These are phyloP conservation scores for Galeopterus variegatus DNA, from an alignment of 2,113 vertebrate species.

Conservation along the genomic window DNA sequence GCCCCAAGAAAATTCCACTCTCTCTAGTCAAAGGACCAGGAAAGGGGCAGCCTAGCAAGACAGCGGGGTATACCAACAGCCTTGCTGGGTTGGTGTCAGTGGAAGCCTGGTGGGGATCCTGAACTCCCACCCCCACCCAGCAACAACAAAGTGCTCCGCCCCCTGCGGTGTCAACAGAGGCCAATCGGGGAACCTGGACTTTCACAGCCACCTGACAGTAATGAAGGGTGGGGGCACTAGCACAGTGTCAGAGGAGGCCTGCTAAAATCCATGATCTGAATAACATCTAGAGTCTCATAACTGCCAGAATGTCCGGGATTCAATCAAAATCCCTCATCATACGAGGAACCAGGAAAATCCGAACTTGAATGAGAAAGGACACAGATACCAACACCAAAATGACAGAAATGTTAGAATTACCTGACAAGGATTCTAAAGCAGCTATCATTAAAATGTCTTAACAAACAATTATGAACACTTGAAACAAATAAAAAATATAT, in stretches of 20 bases:
- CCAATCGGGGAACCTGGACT: not conserved
- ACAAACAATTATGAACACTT: not conserved
- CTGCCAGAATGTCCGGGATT: not conserved
- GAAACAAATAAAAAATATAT: not conserved
- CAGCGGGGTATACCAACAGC: not conserved
- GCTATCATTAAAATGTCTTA: not conserved
- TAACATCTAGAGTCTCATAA: not conserved
- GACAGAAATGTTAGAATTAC: not conserved
- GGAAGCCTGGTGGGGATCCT: not conserved
- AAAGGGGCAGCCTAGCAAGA: not conserved
- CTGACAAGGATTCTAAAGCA: not conserved
- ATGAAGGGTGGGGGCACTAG: not conserved
- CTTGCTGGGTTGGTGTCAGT: not conserved
- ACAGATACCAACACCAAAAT: not conserved
- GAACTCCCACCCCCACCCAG: not conserved
- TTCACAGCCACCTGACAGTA: not conserved
- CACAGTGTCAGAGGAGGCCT: not conserved
- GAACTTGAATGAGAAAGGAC: constrained; percentile 2
- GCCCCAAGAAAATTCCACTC: not conserved
- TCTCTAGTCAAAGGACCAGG: not conserved
- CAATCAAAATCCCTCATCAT: not conserved
- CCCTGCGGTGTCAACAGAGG: not conserved
- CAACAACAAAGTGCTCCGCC: not conserved
- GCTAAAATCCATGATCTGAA: not conserved
- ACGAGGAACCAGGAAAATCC: not conserved